phyloP scores from a whole-genome alignment of 2,888 invertebrate species.

The Sinodicranocentrus sp. region DNA sequence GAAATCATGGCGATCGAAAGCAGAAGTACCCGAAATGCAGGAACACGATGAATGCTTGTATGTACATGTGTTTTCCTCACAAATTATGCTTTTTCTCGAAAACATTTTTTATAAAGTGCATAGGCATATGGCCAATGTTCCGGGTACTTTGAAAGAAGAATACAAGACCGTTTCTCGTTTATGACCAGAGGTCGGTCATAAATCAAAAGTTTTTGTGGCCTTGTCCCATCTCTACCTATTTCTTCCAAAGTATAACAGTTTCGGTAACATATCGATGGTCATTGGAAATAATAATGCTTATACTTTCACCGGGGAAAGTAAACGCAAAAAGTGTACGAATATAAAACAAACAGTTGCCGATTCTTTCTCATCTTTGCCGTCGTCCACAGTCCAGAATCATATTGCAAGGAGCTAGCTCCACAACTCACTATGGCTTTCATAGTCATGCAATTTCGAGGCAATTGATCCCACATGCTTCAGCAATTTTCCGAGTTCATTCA shows the following conservation, averaged over 20 bases:
- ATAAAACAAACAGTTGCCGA: neutral
- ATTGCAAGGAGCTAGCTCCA: too few relatives aligned
- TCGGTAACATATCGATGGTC: slow-evolving; percentile 38
- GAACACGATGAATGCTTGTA: neutral
- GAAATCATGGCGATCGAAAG: slow-evolving; percentile 54
- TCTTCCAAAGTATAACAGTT: neutral
- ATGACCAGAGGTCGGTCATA: slow-evolving; percentile 51
- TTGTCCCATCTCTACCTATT: slow-evolving; percentile 45
- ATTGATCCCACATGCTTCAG: slow-evolving; percentile 46
- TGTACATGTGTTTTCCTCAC: too few relatives aligned
- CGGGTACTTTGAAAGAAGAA: neutral
- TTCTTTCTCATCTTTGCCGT: neutral
- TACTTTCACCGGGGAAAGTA: slow-evolving; percentile 16
- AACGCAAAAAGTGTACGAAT: neutral
- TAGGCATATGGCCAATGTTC: too few relatives aligned
- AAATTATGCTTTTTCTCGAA: too few relatives aligned
- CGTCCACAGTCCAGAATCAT: neutral
- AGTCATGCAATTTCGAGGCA: slow-evolving; percentile 26
- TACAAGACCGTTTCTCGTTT: slow-evolving; percentile 36
- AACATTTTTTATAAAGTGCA: too few relatives aligned
- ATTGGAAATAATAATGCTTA: slow-evolving; percentile 16
- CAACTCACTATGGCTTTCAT: slow-evolving; percentile 3
- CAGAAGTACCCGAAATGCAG: slow-evolving; percentile 38
- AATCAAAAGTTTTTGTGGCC: slow-evolving; percentile 62
- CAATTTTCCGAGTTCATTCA: slow-evolving; percentile 19